These are phyloP conservation scores for Illadopsis cleaveri DNA, from an alignment of 2,113 vertebrate species.

Conservation along the genomic window DNA sequence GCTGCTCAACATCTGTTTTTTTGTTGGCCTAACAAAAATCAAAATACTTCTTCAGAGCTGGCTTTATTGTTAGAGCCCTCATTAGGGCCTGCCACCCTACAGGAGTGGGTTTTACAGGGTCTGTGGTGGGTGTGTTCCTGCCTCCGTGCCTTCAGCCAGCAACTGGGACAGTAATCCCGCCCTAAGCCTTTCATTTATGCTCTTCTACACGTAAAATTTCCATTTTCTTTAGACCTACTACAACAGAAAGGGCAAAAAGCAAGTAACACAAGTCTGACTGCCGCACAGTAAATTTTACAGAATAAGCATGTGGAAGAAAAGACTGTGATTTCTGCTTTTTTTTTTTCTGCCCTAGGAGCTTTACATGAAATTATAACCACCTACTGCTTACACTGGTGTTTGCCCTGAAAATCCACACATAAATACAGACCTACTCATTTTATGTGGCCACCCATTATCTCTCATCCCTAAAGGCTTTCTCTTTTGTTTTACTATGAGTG, in stretches of 20 bases:
- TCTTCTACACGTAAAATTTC: background rate
- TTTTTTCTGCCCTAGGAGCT: background rate
- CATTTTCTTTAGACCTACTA: background rate
- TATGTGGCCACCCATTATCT: background rate
- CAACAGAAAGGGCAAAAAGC: background rate
- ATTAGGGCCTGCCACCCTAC: background rate
- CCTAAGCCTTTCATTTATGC: background rate
- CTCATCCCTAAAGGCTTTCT: background rate
- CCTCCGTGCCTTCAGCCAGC: background rate
- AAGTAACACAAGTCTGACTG: background rate
- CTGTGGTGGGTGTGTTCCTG: background rate
- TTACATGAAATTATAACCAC: background rate
- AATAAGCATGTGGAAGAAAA: background rate
- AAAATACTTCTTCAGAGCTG: conserved; percentile 1
- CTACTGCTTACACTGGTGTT: background rate
- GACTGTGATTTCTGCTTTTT: background rate
- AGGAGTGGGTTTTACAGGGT: background rate
- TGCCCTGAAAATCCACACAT: background rate
- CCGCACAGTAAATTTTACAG: background rate
- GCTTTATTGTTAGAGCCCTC: background rate
- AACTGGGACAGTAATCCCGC: background rate
- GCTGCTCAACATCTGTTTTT: conserved; percentile 17
- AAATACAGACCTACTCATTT: background rate
- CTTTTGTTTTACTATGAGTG: background rate
- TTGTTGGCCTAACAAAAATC: background rate